Evolutionary conservation across 2,113 vertebrate genomes (phyloP), one percentile per base, ranked within the genome.

Genomic region (Salvator merianae): DNA sequence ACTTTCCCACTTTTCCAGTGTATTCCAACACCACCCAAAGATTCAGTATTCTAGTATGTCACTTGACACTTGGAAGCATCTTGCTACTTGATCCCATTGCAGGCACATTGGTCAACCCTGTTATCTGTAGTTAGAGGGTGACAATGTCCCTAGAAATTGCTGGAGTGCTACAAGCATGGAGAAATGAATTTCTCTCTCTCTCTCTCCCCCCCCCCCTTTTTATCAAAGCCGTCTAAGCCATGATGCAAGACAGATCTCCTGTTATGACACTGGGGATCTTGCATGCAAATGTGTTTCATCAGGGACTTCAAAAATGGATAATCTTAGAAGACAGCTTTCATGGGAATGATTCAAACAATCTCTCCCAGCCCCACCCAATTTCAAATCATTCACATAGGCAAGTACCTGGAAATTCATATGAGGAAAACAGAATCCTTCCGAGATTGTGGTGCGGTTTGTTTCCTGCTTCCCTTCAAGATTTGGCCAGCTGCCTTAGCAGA

Each of bases 291-390:
- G 84, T 28, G 84, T 89, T 89, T 88, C 28, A 77, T 90, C 53
- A 90, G 34, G 14, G 88, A 5, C 59, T 89, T 91, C 55, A 88
- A 87, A 79, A 91, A 84, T 36, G 32, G 1, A 20, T 82, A 82
- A 90, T 91, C 77, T 3, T 71, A 88, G 34, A 66, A 92, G 88
- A 79, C 83, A 78, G 80, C 84, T 91, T 92, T 92, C 89, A 84
- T 91, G 88, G 38, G 89, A 92, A 91, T 90, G 88, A 32, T 90
- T 89, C 36, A 79, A 91, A 85, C 85, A 88, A 88, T 91, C 76
- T 53, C 3, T 79, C 87, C 72, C 87, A 90, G 90, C 90, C 12
- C 88, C 90, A 91, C 92, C 93, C 87, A 86, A 30, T 0, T 88
- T 88, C 92, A 91, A 73, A 92, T 90, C 91, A 88, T 74, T 77